Evolutionary conservation across 2,888 invertebrate genomes (phyloP).

Genomic region (Brachypalpus laphriformis): DNA sequence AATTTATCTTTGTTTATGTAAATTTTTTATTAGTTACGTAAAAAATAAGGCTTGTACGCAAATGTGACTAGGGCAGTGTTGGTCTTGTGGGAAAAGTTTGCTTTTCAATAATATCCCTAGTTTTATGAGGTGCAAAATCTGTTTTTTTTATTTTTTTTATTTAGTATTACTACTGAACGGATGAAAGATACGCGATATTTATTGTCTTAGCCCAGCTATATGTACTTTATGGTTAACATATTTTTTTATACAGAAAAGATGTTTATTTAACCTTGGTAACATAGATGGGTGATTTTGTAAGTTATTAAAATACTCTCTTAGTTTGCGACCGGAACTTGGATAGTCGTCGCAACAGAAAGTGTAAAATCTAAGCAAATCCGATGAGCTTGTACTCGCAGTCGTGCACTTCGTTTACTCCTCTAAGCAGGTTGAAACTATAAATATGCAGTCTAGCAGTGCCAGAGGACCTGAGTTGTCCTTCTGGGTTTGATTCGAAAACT

Average conservation of each 20-base stretch:
- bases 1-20: constrained; percentile 7
- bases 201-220: neutral
- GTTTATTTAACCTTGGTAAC: neutral
- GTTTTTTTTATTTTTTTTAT: neutral
- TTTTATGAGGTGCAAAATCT: constrained; percentile 4
- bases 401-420: too few relatives aligned
- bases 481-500: too few relatives aligned
- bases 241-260: neutral
- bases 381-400: too few relatives aligned
- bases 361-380: too few relatives aligned
- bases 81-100: neutral
- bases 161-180: neutral
- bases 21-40: constrained; percentile 12
- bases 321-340: too few relatives aligned
- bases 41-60: neutral
- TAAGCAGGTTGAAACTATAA: too few relatives aligned
- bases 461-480: too few relatives aligned
- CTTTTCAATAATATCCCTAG: neutral
- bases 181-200: neutral
- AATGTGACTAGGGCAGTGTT: constrained; percentile 15
- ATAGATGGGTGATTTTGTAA: too few relatives aligned
- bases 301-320: too few relatives aligned
- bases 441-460: too few relatives aligned
- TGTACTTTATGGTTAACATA: neutral
- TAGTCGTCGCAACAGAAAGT: too few relatives aligned